phyloP scores from a whole-genome alignment of 2,113 vertebrate genomes.

The Gracilinanus agilis region DNA sequence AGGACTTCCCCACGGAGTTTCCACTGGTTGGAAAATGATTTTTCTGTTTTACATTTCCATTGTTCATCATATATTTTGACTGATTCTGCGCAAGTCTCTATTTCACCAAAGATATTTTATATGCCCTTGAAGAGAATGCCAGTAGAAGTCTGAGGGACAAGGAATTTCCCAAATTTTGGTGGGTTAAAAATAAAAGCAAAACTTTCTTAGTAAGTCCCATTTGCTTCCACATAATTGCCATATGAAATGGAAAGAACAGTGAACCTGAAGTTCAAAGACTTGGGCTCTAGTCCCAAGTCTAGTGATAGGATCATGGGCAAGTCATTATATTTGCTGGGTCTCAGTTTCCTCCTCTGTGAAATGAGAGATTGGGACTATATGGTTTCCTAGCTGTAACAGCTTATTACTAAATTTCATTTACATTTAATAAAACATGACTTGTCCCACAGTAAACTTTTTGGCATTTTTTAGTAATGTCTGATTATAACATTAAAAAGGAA shows the following conservation, averaged over 20 bases:
- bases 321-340: neutral
- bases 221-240: neutral
- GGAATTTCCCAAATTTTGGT: conserved; percentile 5
- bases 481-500: conserved; percentile 39
- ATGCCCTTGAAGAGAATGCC: neutral
- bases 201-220: conserved; percentile 10
- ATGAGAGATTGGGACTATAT: neutral
- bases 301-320: neutral
- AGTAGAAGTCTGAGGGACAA: conserved; percentile 24
- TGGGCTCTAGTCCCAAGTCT: neutral
- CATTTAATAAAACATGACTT: neutral
- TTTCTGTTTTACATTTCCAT: conserved; percentile 27
- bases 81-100: neutral
- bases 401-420: conserved; percentile 1
- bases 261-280: neutral
- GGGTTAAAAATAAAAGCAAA: conserved; percentile 37
- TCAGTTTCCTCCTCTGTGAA: neutral
- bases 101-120: conserved; percentile 1
- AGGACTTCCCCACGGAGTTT: conserved; percentile 35
- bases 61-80: neutral
- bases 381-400: neutral
- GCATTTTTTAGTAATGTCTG: conserved; percentile 32
- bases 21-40: conserved; percentile 43
- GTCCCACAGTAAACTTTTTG: neutral
- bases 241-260: neutral